Evolutionary conservation across 2,888 invertebrate species (phyloP).

Genomic region (Creontiades dilutus): DNA sequence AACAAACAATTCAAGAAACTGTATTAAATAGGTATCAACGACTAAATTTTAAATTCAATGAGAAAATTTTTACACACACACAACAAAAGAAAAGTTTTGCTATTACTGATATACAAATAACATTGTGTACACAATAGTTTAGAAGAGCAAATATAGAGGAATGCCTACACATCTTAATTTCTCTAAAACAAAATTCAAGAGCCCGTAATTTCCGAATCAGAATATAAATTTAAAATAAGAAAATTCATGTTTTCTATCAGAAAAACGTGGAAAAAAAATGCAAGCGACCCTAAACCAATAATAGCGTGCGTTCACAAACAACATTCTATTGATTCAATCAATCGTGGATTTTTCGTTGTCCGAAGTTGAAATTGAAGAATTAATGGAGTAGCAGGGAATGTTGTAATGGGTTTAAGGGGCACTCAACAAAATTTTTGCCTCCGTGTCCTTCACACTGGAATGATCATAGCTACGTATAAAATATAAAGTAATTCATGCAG

Average conservation of each 20-base stretch:
- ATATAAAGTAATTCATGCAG: neutral
- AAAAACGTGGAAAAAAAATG: neutral
- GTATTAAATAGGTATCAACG: no score
- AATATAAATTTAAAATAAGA: neutral
- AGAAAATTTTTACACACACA: neutral
- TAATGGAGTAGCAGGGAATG: neutral
- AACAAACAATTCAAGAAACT: no score
- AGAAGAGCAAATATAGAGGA: conserved; percentile 1
- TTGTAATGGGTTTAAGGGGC: neutral
- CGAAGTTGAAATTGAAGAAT: neutral
- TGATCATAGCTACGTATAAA: neutral
- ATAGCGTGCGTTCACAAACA: neutral
- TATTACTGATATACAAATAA: neutral
- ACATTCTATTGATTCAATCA: neutral
- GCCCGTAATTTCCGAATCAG: neutral
- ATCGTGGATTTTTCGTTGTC: neutral
- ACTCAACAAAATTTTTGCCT: neutral
- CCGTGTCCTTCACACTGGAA: neutral
- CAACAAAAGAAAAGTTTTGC: neutral
- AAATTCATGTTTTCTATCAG: neutral
- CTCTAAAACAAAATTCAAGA: neutral
- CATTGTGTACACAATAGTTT: neutral
- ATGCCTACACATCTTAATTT: neutral
- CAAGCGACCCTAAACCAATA: neutral
- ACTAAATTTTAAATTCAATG: no score